Evolutionary conservation across 2,113 vertebrate genomes (phyloP), one percentile per base, ranked within the genome.

Genomic region (Muntiacus muntjak): DNA sequence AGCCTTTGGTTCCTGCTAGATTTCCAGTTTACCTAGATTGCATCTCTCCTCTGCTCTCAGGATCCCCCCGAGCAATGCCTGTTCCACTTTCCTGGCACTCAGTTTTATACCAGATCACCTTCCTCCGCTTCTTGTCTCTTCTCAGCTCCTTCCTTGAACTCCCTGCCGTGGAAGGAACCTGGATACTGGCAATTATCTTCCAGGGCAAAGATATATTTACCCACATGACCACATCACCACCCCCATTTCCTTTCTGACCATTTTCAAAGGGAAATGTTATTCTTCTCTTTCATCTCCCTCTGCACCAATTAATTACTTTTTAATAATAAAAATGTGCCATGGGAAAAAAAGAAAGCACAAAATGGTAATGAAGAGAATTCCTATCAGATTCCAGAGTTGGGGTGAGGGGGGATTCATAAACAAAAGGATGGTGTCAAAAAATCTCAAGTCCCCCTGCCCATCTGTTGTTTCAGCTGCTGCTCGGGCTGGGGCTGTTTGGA

Each of bases 401-500:
- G 89, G 67, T 86, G 85, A 81, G 54, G 92, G 76, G 0, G 1
- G 83, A 97, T 98, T 96, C 88, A 98, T 98, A 98, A 98, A 98
- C 97, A 98, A 97, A 97, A 97, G 78, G 57, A 95, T 33, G 91
- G 98, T 82, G 11, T 98, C 86, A 98, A 97, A 98, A 98, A 98
- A 96, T 95, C 94, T 97, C 17, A 1, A 94, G 89, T 95, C 97
- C 94, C 96, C 89, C 94, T 26, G 1, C 82, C 0, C 21, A 95
- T 97, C 97, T 98, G 98, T 98, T 99, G 95, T 99, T 98, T 97
- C 99, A 99, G 99, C 98, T 99, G 98, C 7, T 13, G 43, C 15
- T 82, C 43, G 0, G 91, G 87, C 96, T 95, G 86, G 25, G 0
- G 13, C 94, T 98, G 96, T 98, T 98, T 98, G 97, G 95, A 97